Evolutionary conservation across 2,888 invertebrate species (phyloP), one percentile per base, ranked within the genome.

Genomic region (Drosophila mayaguana): DNA sequence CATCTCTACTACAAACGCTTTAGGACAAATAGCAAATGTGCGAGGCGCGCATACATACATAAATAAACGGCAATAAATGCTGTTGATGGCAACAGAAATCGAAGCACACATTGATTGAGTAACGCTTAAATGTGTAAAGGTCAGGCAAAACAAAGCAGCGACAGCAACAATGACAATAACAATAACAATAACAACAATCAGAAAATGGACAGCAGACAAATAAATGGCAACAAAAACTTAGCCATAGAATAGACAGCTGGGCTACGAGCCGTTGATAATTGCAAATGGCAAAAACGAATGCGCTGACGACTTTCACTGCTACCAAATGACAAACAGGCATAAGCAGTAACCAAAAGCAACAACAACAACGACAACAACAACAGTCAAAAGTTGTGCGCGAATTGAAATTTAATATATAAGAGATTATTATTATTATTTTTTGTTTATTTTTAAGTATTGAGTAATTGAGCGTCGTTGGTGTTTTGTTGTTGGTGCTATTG

Each of bases 51-150:
- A 72, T 43, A 72, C 66, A 72, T 43, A 72, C 78, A 84, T 77
- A 87, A 77, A 86, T 73, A 86, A 82, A 81, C 68, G 71, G 64
- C 80, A 80, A 82, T 72, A 85, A 88, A 72, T 81, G 81, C 70
- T 83, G 81, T 42, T 66, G 80, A 83, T 75, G 78, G 72, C 66
- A 81, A 69, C 62, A 64, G 82, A 71, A 80, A 80, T 78, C 75
- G 74, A 85, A 88, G 70, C 72, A 71, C 78, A 68, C 56, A 48
- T 50, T 55, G 85, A 86, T 86, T 87, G 88, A 89, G 88, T 89
- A 87, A 87, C 79, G 76, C 71, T 72, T 72, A 74, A 88, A 83
- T 84, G 78, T 88, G 78, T 88, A 87, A 87, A 89, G 88, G 88
- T 89, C 85, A 85, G 66, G 72, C 65, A 54, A 70, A 57, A 62